phyloP scores from a whole-genome alignment of 2,113 vertebrate species.

The Aramus guarauna region DNA sequence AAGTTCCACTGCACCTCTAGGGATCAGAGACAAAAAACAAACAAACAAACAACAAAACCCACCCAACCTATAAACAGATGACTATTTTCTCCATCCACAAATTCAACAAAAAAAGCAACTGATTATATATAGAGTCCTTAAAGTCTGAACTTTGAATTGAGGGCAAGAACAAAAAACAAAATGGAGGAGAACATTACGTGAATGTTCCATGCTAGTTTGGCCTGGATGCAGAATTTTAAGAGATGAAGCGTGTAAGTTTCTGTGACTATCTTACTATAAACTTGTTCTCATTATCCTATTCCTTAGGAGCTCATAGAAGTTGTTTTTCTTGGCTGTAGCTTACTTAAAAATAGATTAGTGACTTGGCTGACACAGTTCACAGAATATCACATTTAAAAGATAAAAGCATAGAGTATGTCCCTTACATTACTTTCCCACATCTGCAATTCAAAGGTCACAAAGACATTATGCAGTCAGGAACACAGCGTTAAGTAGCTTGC shows the following conservation, averaged over 20 bases:
- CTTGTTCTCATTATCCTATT: background rate
- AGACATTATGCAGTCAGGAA: background rate
- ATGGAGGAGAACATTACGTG: background rate
- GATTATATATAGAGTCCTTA: background rate
- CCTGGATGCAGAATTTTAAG: background rate
- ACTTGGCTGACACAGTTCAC: background rate
- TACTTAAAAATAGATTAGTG: background rate
- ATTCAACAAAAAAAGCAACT: background rate
- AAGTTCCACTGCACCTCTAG: background rate
- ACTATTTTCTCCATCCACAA: background rate
- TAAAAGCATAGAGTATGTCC: background rate
- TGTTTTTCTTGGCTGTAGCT: background rate
- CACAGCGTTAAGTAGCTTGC: background rate
- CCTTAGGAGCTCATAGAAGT: background rate
- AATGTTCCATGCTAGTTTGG: background rate
- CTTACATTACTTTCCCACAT: background rate
- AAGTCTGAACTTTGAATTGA: background rate
- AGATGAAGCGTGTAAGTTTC: background rate
- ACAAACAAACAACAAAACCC: rapidly evolving
- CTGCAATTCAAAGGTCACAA: background rate
- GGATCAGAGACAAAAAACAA: background rate
- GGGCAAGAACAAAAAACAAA: background rate
- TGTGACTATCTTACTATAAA: background rate
- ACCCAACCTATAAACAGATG: background rate
- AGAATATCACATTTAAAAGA: background rate